Conservation (phyloP, 2,888 invertebrate species). For the Pterostichus niger region DNA sequence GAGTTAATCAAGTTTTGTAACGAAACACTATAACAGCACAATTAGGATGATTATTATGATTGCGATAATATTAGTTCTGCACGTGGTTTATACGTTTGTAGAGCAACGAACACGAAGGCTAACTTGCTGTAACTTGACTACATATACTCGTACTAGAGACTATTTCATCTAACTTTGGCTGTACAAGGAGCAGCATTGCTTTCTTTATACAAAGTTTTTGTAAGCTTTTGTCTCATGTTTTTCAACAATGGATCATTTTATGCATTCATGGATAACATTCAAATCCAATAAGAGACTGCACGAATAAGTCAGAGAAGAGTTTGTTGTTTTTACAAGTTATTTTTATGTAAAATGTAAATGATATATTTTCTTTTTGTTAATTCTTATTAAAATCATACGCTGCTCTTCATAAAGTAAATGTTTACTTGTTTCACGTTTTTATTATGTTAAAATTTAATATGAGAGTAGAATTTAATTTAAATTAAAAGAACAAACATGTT, state of each 20-base stretch:
- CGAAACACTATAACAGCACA: constrained; percentile 13
- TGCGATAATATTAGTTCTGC: constrained; percentile 27
- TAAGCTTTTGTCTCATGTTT: constrained; percentile 11
- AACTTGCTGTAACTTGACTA: background rate
- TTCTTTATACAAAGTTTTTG: constrained; percentile 43
- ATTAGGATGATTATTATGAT: constrained; percentile 29
- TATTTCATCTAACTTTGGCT: constrained; percentile 44
- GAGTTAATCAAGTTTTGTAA: constrained; percentile 11
- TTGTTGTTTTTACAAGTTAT: constrained; percentile 5
- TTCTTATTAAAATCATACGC: constrained; percentile 30
- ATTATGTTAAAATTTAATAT: constrained; percentile 11
- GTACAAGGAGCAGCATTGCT: constrained; percentile 30
- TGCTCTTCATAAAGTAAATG: constrained; percentile 14
- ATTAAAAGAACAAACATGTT: constrained; percentile 14
- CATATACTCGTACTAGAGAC: constrained; percentile 18
- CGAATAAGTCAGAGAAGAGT: background rate
- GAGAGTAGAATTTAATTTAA: constrained; percentile 16
- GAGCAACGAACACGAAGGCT: constrained; percentile 8
- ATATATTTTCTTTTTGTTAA: constrained; percentile 19
- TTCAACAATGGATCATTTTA: constrained; percentile 32
- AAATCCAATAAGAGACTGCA: constrained; percentile 26
- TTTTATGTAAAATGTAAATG: constrained; percentile 14
- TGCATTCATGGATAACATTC: constrained; percentile 39
- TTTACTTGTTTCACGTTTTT: constrained; percentile 23
- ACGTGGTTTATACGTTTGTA: constrained; percentile 3